These are phyloP conservation scores for Clitarchus hookeri DNA, from an alignment of 2,888 invertebrate species.

Conservation along the genomic window DNA sequence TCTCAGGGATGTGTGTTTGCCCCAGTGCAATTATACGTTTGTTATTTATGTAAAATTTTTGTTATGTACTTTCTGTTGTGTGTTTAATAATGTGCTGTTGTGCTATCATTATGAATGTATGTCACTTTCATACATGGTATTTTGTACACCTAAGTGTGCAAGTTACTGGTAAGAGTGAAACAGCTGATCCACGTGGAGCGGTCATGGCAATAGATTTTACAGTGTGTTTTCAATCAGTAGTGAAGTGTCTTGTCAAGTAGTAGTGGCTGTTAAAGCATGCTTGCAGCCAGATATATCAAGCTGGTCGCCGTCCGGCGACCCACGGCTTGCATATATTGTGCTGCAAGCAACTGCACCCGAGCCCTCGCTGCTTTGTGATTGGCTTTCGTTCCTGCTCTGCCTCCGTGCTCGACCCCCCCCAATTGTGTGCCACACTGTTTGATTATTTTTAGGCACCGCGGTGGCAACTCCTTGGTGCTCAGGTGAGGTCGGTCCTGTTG, in stretches of 20 bases:
- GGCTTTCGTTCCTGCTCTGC: background rate
- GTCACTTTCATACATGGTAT: background rate
- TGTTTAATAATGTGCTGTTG: background rate
- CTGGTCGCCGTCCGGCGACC: background rate
- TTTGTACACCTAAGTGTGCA: background rate
- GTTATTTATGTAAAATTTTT: background rate
- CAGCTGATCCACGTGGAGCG: background rate
- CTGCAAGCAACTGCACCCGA: background rate
- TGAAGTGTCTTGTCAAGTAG: background rate
- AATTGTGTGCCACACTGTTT: background rate
- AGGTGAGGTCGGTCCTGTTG: background rate
- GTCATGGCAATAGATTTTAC: background rate
- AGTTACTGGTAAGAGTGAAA: background rate
- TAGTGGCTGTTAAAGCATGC: background rate
- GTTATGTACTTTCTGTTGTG: background rate
- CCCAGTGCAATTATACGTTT: background rate
- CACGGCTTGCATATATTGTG: slow-evolving; percentile 3
- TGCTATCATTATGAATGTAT: background rate
- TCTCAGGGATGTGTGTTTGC: too few relatives aligned
- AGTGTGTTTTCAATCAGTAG: background rate
- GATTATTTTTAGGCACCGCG: background rate
- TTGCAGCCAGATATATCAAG: slow-evolving; percentile 5
- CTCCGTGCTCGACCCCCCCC: background rate
- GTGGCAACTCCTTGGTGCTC: background rate
- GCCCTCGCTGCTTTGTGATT: background rate